Evolutionary conservation across 2,113 vertebrate genomes (phyloP).

Genomic region (Bubo scandiacus): DNA sequence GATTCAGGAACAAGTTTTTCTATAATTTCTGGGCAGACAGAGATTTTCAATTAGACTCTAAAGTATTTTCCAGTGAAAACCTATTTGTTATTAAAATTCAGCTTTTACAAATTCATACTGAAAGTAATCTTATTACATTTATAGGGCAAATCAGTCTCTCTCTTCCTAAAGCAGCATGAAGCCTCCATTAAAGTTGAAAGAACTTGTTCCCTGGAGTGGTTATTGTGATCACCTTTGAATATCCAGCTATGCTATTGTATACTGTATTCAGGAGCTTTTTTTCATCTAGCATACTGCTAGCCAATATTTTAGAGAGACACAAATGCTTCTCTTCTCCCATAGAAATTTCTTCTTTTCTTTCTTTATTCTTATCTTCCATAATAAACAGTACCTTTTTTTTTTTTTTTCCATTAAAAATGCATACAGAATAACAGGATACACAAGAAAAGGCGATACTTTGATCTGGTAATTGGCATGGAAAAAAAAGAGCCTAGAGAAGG

Average conservation of each 20-base stretch:
- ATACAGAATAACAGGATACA: not conserved
- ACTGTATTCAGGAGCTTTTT: not conserved
- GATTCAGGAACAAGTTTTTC: not conserved
- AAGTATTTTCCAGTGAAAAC: not conserved
- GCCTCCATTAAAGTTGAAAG: not conserved
- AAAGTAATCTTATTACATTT: not conserved
- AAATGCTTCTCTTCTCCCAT: not conserved
- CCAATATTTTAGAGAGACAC: not conserved
- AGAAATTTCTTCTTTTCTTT: not conserved
- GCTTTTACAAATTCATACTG: not conserved
- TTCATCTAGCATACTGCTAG: not conserved
- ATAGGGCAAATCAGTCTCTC: not conserved
- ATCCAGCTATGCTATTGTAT: not conserved
- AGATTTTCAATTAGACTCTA: not conserved
- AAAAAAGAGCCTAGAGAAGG: not conserved
- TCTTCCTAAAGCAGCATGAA: not conserved
- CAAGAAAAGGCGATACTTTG: not conserved
- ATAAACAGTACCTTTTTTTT: not conserved
- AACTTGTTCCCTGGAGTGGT: not conserved
- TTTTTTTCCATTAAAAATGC: not conserved
- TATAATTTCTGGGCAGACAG: not conserved
- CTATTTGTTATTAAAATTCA: not conserved
- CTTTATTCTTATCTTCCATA: not conserved
- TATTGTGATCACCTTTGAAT: not conserved
- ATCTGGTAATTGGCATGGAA: not conserved